Conservation (phyloP, 1,140 invertebrate species). For the Planococcus citri region DNA sequence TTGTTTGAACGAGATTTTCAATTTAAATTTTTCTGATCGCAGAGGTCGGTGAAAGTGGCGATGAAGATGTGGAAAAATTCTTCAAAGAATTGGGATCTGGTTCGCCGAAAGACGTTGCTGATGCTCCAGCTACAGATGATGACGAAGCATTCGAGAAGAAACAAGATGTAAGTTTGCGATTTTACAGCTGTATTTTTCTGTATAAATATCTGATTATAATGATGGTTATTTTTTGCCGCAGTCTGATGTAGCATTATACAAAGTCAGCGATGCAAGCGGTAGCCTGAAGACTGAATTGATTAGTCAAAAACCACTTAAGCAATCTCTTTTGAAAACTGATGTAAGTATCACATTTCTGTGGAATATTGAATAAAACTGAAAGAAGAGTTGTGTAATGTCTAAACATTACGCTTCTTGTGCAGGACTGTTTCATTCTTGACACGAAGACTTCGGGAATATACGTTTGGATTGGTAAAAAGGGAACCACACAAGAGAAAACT, state of each 20-base stretch:
- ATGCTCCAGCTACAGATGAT: constrained; percentile 51
- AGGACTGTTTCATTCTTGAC: constrained; percentile 77
- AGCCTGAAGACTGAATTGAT: constrained; percentile 50
- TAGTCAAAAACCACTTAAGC: constrained; percentile 50
- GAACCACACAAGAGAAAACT: constrained; percentile 59
- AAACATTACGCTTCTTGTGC: no score
- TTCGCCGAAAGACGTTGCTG: constrained; percentile 47
- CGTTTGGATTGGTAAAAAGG: constrained; percentile 72
- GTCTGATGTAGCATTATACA: constrained; percentile 45
- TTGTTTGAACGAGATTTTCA: no score
- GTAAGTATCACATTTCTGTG: constrained; percentile 36
- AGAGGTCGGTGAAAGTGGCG: constrained; percentile 49
- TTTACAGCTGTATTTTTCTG: constrained; percentile 23
- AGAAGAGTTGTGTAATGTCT: no score
- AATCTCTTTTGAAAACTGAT: constrained; percentile 56
- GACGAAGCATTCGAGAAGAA: constrained; percentile 44
- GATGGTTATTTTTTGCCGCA: constrained; percentile 31
- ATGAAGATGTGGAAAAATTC: constrained; percentile 49
- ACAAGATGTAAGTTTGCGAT: constrained; percentile 33
- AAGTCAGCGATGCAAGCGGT: constrained; percentile 55
- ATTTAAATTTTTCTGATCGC: no score
- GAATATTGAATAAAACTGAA: no score
- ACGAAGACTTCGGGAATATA: constrained; percentile 66
- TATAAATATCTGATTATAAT: no score
- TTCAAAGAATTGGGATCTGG: constrained; percentile 60